Percentiles rank a stretch among this genome's conserved stretches.
These are phyloP conservation scores for Simalia tracyae DNA, from an alignment of 2,797 vertebrate species.

Conservation along the genomic window DNA sequence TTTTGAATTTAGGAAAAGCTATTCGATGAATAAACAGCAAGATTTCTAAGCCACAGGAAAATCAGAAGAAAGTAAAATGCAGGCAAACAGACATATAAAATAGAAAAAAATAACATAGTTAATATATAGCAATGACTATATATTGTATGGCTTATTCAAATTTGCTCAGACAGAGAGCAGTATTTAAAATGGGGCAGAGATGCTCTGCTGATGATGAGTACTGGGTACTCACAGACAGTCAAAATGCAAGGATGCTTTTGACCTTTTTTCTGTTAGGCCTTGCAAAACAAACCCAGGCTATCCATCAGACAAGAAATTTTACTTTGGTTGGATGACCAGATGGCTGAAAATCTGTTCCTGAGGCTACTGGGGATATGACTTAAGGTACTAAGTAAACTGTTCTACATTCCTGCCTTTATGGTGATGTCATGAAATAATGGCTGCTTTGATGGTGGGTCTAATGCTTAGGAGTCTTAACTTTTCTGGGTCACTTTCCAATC, in stretches of 20 bases:
- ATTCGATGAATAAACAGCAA: background rate
- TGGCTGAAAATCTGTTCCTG: constrained; percentile 13
- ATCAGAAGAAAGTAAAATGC: background rate
- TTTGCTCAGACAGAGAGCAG: rapidly evolving
- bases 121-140: background rate
- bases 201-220: rapidly evolving
- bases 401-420: background rate
- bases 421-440: background rate
- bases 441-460: background rate
- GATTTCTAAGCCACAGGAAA: background rate
- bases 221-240: background rate
- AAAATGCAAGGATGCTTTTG: rapidly evolving
- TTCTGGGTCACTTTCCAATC: background rate
- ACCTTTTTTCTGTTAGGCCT: background rate
- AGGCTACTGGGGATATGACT: constrained; percentile 7
- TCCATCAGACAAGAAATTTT: background rate
- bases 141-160: constrained; percentile 64
- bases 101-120: background rate
- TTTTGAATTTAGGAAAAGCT: background rate
- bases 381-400: background rate
- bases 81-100: background rate
- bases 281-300: rapidly evolving
- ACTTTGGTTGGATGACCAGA: background rate
- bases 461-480: background rate
- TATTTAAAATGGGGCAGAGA: background rate